A percentile compares a stretch with the other conserved stretches of the same genome.
These are phyloP conservation scores for Drosophila pallidifrons DNA, from an alignment of 1,140 invertebrate species.

Conservation along the genomic window DNA sequence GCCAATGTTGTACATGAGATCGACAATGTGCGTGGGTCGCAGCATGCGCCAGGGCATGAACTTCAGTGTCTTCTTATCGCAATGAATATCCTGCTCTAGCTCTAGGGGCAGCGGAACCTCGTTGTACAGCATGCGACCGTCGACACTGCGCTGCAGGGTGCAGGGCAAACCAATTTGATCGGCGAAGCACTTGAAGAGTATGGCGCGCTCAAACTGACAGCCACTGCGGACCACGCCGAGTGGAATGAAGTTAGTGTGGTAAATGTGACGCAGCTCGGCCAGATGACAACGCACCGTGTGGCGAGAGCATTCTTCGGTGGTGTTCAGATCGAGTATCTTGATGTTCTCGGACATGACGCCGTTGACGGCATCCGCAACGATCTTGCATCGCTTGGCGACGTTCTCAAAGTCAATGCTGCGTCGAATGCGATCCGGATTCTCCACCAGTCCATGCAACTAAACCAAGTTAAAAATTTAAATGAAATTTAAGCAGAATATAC, in stretches of 20 bases:
- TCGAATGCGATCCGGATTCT: slow-evolving; percentile 66
- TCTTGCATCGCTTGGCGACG: slow-evolving; percentile 64
- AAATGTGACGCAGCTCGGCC: slow-evolving; percentile 67
- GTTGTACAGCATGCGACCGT: slow-evolving; percentile 87
- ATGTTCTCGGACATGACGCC: slow-evolving; percentile 56
- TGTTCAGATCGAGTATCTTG: slow-evolving; percentile 66
- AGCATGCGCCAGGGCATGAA: slow-evolving; percentile 86
- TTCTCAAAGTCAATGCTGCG: slow-evolving; percentile 76
- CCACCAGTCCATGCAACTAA: slow-evolving; percentile 61
- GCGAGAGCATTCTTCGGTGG: slow-evolving; percentile 82
- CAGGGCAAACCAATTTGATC: slow-evolving; percentile 88
- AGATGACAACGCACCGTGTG: slow-evolving; percentile 85
- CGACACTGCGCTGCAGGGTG: slow-evolving; percentile 86
- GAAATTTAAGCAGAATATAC: neutral
- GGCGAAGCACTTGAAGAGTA: slow-evolving; percentile 89
- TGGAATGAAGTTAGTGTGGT: slow-evolving; percentile 86
- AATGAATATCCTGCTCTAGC: slow-evolving; percentile 67
- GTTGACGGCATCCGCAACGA: slow-evolving; percentile 69
- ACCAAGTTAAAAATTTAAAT: neutral
- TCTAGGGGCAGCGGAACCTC: slow-evolving; percentile 87
- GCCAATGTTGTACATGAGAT: slow-evolving; percentile 87
- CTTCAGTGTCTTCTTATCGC: slow-evolving; percentile 73
- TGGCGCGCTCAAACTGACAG: slow-evolving; percentile 87
- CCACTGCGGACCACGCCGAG: slow-evolving; percentile 87
- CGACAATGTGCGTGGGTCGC: slow-evolving; percentile 87